A percentile compares a stretch with the other conserved stretches of the same genome.
Evolutionary conservation across 2,113 vertebrate genomes (phyloP).

Genomic region (Psittacara wagleri): DNA sequence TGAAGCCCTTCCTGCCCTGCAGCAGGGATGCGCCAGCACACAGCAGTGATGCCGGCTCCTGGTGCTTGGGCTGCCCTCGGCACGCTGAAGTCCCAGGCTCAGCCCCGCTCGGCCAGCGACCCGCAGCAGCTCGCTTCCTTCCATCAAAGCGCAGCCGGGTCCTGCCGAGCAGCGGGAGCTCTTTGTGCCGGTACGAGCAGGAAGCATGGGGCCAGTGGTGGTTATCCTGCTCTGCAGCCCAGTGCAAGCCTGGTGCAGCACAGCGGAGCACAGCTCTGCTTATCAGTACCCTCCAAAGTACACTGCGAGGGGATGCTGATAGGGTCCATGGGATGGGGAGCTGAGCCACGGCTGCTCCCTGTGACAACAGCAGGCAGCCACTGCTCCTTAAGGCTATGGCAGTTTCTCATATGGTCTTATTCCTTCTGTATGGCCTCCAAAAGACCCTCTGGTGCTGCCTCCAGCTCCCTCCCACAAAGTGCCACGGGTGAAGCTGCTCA

Average conservation of each 20-base stretch:
- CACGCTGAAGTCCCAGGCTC: accelerated
- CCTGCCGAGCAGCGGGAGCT: background rate
- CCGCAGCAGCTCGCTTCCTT: background rate
- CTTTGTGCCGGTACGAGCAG: background rate
- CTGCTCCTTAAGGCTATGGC: background rate
- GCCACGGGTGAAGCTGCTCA: background rate
- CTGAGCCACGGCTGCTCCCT: accelerated
- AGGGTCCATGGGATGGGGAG: background rate
- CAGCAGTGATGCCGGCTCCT: accelerated
- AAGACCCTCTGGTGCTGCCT: background rate
- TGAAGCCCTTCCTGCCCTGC: background rate
- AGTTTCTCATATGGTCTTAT: background rate
- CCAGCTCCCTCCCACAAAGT: accelerated
- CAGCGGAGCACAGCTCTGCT: background rate
- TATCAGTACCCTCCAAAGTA: background rate
- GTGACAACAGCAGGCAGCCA: background rate
- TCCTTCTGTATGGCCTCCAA: background rate
- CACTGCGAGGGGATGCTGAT: background rate
- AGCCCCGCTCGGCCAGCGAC: background rate
- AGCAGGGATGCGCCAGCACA: accelerated
- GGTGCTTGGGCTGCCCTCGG: background rate
- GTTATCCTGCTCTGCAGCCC: background rate
- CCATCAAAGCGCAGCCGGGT: accelerated
- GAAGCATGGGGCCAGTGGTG: accelerated
- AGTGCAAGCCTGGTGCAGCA: accelerated